These are phyloP conservation scores for Oreortyx pictus DNA, from an alignment of 2,797 vertebrate species.

Conservation along the genomic window DNA sequence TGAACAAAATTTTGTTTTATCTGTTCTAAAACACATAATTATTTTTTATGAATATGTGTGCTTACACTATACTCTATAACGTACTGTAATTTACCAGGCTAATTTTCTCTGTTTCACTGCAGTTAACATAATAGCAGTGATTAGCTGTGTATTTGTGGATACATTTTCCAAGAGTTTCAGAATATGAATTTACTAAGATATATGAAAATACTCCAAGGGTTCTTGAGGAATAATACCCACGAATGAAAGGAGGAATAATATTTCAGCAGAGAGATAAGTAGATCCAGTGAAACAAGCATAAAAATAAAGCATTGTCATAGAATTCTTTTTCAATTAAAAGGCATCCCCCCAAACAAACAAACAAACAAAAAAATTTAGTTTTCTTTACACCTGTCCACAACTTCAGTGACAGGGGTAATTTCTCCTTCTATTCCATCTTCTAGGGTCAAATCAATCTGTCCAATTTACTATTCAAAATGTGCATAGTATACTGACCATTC, in stretches of 20 bases:
- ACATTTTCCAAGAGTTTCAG: background rate
- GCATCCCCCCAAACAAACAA: slow-evolving; percentile 23
- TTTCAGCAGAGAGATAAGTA: background rate
- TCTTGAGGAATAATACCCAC: background rate
- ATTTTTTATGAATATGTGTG: slow-evolving; percentile 11
- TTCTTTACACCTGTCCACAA: slow-evolving; percentile 45
- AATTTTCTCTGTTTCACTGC: slow-evolving; percentile 29
- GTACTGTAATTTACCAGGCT: slow-evolving; percentile 25
- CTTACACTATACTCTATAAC: slow-evolving; percentile 7
- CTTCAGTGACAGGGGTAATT: slow-evolving; percentile 52
- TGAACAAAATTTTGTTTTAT: background rate
- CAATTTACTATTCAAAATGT: slow-evolving; percentile 75
- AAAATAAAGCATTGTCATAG: background rate
- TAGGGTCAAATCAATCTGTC: slow-evolving; percentile 68
- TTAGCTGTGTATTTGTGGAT: background rate
- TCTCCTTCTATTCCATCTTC: slow-evolving; percentile 47
- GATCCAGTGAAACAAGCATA: background rate
- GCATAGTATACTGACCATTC: slow-evolving; percentile 41
- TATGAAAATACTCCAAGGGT: background rate
- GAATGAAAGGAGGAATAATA: background rate
- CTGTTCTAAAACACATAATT: slow-evolving; percentile 23
- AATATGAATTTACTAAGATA: background rate
- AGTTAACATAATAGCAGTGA: slow-evolving; percentile 34
- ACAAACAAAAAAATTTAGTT: too few species aligned
- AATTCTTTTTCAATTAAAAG: slow-evolving; percentile 48